phyloP scores from a whole-genome alignment of 2,113 vertebrate genomes.

The Sus scrofa region DNA sequence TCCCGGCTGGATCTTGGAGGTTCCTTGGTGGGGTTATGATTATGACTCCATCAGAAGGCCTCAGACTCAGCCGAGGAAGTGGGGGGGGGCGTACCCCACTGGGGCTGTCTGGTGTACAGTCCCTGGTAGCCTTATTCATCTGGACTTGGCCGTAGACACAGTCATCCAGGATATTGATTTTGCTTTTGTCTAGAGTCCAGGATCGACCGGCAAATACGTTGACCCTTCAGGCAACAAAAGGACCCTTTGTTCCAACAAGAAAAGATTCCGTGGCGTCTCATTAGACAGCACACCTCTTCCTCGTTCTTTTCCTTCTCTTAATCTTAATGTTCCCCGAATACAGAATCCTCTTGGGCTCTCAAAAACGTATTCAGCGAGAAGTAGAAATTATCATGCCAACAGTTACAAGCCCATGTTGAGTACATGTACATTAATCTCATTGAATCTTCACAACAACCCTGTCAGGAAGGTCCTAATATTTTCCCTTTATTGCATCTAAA shows the following conservation, averaged over 20 bases:
- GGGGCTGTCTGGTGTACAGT: constrained; percentile 74
- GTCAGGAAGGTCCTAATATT: background rate
- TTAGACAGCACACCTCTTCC: constrained; percentile 65
- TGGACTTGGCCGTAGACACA: constrained; percentile 81
- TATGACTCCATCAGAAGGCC: constrained; percentile 42
- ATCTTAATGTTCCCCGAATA: constrained; percentile 68
- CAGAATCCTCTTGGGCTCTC: constrained; percentile 63
- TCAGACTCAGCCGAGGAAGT: constrained; percentile 43
- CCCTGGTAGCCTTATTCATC: constrained; percentile 76
- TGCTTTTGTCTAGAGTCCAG: constrained; percentile 87
- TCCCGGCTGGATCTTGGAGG: constrained; percentile 36
- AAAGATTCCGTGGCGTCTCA: constrained; percentile 64
- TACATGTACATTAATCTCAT: background rate
- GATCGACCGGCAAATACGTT: constrained; percentile 86
- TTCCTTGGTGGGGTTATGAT: background rate
- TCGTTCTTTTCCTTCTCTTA: constrained; percentile 54
- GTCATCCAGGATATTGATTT: constrained; percentile 85
- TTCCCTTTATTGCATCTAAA: background rate
- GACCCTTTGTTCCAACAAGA: constrained; percentile 77
- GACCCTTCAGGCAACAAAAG: constrained; percentile 87
- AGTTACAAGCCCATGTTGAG: background rate
- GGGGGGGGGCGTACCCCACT: constrained; percentile 3
- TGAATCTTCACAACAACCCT: background rate
- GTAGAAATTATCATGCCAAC: background rate
- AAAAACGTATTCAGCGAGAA: constrained; percentile 67